These are phyloP conservation scores for Theonella swinhoei DNA, from an alignment of 37 sponge, comb jelly and placozoan genomes.

Conservation along the genomic window DNA sequence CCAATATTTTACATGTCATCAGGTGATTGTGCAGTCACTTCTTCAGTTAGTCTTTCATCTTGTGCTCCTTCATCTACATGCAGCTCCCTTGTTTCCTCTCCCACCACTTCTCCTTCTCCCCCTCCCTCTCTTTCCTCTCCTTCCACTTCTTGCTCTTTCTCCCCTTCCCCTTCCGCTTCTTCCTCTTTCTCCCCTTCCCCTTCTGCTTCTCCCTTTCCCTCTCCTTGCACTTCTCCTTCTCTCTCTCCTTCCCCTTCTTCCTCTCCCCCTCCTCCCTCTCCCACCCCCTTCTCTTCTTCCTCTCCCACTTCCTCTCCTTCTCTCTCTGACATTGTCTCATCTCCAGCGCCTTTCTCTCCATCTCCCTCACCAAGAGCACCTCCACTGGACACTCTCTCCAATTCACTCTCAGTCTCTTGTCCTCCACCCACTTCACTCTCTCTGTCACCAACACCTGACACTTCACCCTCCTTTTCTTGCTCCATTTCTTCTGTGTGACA, in stretches of 20 bases:
- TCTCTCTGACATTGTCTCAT: background rate
- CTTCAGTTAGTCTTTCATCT: no score
- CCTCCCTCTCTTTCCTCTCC: background rate
- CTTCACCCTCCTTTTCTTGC: background rate
- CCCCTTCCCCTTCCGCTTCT: background rate
- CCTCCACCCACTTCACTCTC: background rate
- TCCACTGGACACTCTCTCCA: background rate
- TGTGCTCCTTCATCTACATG: background rate
- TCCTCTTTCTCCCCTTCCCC: background rate
- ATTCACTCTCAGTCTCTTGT: background rate
- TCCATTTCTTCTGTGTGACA: no score
- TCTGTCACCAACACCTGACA: background rate
- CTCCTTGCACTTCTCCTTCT: background rate
- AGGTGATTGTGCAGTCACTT: no score
- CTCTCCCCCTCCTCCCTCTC: background rate
- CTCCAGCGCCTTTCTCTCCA: background rate
- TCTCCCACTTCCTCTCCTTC: background rate
- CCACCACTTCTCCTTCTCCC: background rate
- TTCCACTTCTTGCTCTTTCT: background rate
- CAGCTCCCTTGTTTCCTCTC: conserved; percentile 8
- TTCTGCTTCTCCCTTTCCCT: background rate
- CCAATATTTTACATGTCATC: no score
- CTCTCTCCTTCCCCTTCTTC: background rate
- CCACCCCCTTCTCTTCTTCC: background rate
- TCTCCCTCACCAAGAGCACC: background rate